Conservation (phyloP, 2,888 invertebrate species). For the Cephus rjabovi region DNA sequence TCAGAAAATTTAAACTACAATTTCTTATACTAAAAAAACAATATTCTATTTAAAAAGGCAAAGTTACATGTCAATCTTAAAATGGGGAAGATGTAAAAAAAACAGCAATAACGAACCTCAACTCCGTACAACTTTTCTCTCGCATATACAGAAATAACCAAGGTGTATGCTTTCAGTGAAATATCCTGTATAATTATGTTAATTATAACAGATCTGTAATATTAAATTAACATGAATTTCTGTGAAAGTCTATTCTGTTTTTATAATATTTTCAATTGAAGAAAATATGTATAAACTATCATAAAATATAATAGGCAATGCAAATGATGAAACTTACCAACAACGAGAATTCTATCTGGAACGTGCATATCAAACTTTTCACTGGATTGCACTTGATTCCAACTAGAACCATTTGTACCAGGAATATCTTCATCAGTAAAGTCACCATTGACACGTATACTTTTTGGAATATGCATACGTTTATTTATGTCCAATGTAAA, state of each 20-base stretch:
- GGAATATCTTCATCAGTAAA: slow-evolving; percentile 74
- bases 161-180: too few species aligned
- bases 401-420: slow-evolving; percentile 71
- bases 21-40: slow-evolving; percentile 1
- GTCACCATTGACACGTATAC: slow-evolving; percentile 81
- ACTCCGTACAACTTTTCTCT: too few species aligned
- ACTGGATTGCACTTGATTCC: slow-evolving; percentile 68
- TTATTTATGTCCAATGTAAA: slow-evolving; percentile 83
- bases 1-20: too few species aligned
- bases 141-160: too few species aligned
- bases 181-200: background rate
- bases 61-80: background rate
- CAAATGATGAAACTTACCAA: slow-evolving; percentile 79
- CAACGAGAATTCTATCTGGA: slow-evolving; percentile 91
- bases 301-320: too few species aligned
- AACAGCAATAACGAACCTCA: too few species aligned
- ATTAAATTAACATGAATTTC: background rate
- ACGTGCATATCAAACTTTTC: slow-evolving; percentile 93
- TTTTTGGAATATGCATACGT: slow-evolving; percentile 85
- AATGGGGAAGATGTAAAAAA: too few species aligned
- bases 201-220: background rate
- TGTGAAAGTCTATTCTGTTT: background rate
- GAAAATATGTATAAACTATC: too few species aligned
- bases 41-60: slow-evolving; percentile 8
- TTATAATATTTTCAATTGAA: slow-evolving; percentile 6